phyloP scores from a whole-genome alignment of 2,888 invertebrate genomes.

The Sinhomidia bicolor region DNA sequence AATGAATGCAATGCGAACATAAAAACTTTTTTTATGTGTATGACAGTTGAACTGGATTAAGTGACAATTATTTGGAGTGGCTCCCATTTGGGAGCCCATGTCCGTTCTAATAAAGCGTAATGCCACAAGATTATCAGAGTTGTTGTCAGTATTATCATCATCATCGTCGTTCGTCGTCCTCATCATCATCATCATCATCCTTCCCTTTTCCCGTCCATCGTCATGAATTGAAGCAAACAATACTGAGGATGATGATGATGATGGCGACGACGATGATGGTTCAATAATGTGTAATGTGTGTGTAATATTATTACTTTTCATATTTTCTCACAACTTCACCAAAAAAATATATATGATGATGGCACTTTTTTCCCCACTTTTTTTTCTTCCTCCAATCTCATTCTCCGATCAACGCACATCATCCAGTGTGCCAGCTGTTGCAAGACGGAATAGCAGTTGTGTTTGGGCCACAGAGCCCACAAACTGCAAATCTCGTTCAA shows the following conservation, averaged over 20 bases:
- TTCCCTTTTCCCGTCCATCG: too few species aligned
- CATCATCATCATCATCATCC: constrained; percentile 38
- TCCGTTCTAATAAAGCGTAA: constrained; percentile 55
- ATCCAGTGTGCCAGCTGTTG: constrained; percentile 92
- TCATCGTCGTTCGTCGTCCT: not conserved
- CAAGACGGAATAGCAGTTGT: constrained; percentile 95
- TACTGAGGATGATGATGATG: constrained; percentile 59
- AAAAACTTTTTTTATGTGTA: not conserved
- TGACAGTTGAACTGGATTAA: constrained; percentile 64
- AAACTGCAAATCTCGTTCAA: constrained; percentile 96
- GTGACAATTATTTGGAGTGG: constrained; percentile 65
- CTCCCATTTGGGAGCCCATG: constrained; percentile 57
- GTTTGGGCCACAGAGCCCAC: constrained; percentile 95
- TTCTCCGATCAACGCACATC: not conserved
- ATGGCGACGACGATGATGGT: constrained; percentile 43
- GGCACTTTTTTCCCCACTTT: not conserved
- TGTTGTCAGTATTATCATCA: constrained; percentile 28
- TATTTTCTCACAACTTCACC: constrained; percentile 13
- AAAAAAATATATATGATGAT: constrained; percentile 39
- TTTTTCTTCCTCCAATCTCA: not conserved
- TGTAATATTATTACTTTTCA: constrained; percentile 46
- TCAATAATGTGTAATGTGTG: constrained; percentile 55
- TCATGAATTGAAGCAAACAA: constrained; percentile 47
- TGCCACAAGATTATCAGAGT: constrained; percentile 51
- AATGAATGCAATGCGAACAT: too few species aligned